Evolutionary conservation across 1,140 invertebrate genomes (phyloP).

Genomic region (Dendroctonus valens): DNA sequence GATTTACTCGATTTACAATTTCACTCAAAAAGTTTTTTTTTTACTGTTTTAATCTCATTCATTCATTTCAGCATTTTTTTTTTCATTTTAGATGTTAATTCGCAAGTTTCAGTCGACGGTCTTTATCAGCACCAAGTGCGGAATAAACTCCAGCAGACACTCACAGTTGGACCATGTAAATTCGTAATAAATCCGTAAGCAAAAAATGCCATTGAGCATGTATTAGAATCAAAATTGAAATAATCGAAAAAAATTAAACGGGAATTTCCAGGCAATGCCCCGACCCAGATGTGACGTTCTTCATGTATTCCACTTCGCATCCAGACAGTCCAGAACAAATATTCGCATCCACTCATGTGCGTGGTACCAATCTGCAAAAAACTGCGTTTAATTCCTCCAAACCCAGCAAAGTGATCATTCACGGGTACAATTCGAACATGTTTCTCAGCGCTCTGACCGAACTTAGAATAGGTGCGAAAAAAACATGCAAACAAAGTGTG

Average conservation of each 20-base stretch:
- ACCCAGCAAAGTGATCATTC: constrained; percentile 64
- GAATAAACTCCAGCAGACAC: constrained; percentile 16
- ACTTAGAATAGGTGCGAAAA: constrained; percentile 55
- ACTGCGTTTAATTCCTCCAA: constrained; percentile 53
- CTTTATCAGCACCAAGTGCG: constrained; percentile 19
- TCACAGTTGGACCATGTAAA: constrained; percentile 31
- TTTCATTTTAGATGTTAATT: no score
- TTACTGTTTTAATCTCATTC: no score
- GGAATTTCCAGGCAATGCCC: constrained; percentile 56
- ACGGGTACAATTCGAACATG: constrained; percentile 69
- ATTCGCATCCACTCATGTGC: constrained; percentile 51
- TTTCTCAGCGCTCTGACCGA: constrained; percentile 56
- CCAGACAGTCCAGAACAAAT: constrained; percentile 51
- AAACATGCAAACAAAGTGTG: neutral
- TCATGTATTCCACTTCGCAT: constrained; percentile 57
- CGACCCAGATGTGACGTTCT: constrained; percentile 60
- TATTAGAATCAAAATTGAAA: constrained; percentile 1
- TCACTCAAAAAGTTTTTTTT: no score
- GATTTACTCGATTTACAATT: no score
- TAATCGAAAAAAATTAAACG: neutral
- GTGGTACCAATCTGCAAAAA: constrained; percentile 54
- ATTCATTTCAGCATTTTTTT: no score
- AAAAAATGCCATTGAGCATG: neutral
- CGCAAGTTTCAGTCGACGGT: neutral
- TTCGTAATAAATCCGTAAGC: constrained; percentile 36